Conservation (phyloP, 2,888 invertebrate genomes). For the Drosophila recens region DNA sequence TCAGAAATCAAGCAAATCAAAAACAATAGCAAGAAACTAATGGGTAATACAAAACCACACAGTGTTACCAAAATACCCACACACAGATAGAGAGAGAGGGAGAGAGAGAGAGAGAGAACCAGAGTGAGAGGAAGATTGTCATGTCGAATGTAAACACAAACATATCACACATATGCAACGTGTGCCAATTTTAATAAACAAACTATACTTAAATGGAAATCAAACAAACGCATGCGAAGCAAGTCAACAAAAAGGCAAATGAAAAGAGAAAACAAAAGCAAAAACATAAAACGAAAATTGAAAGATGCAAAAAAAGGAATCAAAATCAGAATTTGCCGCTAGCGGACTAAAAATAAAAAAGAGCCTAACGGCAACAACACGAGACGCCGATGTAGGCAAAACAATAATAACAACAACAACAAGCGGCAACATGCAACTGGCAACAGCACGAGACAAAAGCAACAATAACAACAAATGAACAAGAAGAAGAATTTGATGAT, state of each 20-base stretch:
- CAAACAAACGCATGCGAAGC: constrained; percentile 67
- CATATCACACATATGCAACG: constrained; percentile 75
- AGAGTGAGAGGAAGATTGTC: background rate
- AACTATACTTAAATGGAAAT: constrained; percentile 77
- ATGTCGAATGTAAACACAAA: constrained; percentile 56
- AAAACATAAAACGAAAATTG: constrained; percentile 39
- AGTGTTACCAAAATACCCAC: constrained; percentile 42
- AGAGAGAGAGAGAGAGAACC: background rate
- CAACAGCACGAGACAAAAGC: constrained; percentile 62
- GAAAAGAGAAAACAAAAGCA: constrained; percentile 47
- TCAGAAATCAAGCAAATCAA: constrained; percentile 58
- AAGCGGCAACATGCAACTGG: constrained; percentile 51
- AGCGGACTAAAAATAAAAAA: constrained; percentile 73
- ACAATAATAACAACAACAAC: background rate
- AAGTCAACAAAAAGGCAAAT: constrained; percentile 32
- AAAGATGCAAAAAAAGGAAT: constrained; percentile 43
- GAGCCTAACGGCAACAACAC: constrained; percentile 55
- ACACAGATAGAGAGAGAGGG: constrained; percentile 7
- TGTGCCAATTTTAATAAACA: constrained; percentile 80
- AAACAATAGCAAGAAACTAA: constrained; percentile 29
- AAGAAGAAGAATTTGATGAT: constrained; percentile 52
- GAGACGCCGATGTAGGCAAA: constrained; percentile 45
- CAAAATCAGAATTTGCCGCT: constrained; percentile 66
- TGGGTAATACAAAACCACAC: constrained; percentile 70
- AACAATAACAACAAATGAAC: constrained; percentile 31